A percentile compares a stretch with the other conserved stretches of the same genome.
Conservation (phyloP, 2,113 vertebrate species). For the Gopherus flavomarginatus region DNA sequence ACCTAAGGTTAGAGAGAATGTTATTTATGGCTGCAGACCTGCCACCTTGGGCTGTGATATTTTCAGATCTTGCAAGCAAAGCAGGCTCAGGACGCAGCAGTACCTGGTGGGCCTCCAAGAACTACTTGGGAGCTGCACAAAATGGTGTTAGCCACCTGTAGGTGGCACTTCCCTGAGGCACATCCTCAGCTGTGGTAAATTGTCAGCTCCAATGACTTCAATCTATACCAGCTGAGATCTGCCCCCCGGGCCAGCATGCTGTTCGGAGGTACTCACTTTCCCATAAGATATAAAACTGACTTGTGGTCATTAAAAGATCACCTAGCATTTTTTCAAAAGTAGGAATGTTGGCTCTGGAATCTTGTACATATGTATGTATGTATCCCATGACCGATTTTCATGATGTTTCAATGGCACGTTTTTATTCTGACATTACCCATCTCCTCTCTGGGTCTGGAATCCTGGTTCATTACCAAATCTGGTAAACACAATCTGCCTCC, state of each 20-base stretch:
- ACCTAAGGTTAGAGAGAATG: neutral
- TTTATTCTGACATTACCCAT: neutral
- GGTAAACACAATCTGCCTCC: conserved; percentile 14
- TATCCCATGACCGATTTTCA: neutral
- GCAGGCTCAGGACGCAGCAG: conserved; percentile 57
- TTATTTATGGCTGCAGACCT: conserved; percentile 58
- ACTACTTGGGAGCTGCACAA: conserved; percentile 17
- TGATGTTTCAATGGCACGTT: neutral
- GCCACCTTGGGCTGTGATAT: conserved; percentile 63
- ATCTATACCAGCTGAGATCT: conserved; percentile 42
- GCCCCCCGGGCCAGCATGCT: neutral
- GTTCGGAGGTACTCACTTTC: neutral
- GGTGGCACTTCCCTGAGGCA: conserved; percentile 14
- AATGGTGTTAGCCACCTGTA: neutral
- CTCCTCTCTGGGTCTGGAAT: neutral
- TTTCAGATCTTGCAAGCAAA: conserved; percentile 59
- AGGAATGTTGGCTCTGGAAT: conserved; percentile 28
- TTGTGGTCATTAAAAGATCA: neutral
- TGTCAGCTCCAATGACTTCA: neutral
- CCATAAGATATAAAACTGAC: conserved; percentile 6
- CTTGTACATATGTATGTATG: neutral
- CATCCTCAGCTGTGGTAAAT: neutral
- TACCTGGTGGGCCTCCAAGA: conserved; percentile 53
- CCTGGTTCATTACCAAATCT: neutral
- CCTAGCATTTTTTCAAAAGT: neutral